Evolutionary conservation across 2,797 vertebrate genomes (phyloP).

Genomic region (Helicolenus hilgendorfi): DNA sequence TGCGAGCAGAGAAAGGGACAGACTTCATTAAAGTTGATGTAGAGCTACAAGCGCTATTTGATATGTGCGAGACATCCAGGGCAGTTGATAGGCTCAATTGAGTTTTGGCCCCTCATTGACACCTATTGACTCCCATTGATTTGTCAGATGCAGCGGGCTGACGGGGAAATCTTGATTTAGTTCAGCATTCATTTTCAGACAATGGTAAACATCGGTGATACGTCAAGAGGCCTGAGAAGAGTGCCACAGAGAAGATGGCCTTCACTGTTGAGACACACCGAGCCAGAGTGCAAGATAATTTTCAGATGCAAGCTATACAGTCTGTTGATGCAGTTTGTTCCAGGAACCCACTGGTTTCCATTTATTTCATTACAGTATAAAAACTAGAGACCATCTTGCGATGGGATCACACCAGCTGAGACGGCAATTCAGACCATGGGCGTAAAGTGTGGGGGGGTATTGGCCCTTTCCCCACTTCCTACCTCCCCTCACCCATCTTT

Average conservation of each 20-base stretch:
- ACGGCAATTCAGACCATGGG: not conserved
- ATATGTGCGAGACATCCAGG: constrained; percentile 76
- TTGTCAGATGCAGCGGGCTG: constrained; percentile 30
- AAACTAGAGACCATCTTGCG: not conserved
- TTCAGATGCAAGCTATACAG: not conserved
- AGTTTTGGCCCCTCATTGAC: constrained; percentile 81
- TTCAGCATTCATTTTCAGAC: constrained; percentile 42
- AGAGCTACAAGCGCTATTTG: constrained; percentile 79
- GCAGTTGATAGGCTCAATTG: constrained; percentile 71
- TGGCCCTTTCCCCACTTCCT: not conserved
- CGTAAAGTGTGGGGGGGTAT: not conserved
- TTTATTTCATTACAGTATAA: not conserved
- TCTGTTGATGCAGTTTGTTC: not conserved
- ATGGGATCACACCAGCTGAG: not conserved
- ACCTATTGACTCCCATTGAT: constrained; percentile 77
- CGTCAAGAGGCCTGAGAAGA: not conserved
- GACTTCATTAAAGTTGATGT: constrained; percentile 88
- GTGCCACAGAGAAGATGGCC: not conserved
- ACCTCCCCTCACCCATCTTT: not conserved
- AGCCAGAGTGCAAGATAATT: not conserved
- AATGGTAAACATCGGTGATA: constrained; percentile 9
- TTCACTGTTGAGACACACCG: not conserved
- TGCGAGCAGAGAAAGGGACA: constrained; percentile 78
- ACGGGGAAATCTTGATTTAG: constrained; percentile 25
- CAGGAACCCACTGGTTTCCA: not conserved